Percentiles rank a stretch among this genome's conserved stretches.
phyloP scores from a whole-genome alignment of 2,797 vertebrate genomes.

The Philypnodon macrostomus region DNA sequence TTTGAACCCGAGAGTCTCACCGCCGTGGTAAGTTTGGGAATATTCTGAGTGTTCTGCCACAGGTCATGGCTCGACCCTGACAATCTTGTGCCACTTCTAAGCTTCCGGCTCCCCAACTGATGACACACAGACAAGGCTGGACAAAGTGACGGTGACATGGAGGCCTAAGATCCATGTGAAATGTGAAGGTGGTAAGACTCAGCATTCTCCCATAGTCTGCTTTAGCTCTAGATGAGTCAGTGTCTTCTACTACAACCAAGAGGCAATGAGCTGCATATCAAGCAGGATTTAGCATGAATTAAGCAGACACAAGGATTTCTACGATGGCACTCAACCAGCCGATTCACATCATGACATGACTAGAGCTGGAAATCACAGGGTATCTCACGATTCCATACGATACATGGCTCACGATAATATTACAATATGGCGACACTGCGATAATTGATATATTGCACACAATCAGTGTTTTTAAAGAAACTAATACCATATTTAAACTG shows the following conservation, averaged over 20 bases:
- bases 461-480: no score
- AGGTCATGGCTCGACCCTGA: slow-evolving; percentile 46
- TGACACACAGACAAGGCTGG: slow-evolving; percentile 38
- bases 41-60: slow-evolving; percentile 16
- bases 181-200: slow-evolving; percentile 20
- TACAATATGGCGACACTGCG: no score
- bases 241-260: slow-evolving; percentile 25
- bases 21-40: neutral
- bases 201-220: slow-evolving; percentile 20
- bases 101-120: slow-evolving; percentile 4
- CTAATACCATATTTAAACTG: no score
- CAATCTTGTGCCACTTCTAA: slow-evolving; percentile 50
- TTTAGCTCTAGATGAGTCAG: slow-evolving; percentile 24
- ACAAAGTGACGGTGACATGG: slow-evolving; percentile 51
- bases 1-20: slow-evolving; percentile 9
- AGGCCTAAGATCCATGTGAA: slow-evolving; percentile 17
- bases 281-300: slow-evolving; percentile 45
- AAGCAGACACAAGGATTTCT: slow-evolving; percentile 13
- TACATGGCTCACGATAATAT: no score
- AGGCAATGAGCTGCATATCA: slow-evolving; percentile 46
- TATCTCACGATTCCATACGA: no score
- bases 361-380: no score
- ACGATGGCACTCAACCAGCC: slow-evolving; percentile 13
- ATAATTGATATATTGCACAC: no score
- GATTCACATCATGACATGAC: neutral